Evolutionary conservation across 1,140 invertebrate genomes (phyloP), one percentile per base, ranked within the genome.

Genomic region (Tetramorium simillimum): DNA sequence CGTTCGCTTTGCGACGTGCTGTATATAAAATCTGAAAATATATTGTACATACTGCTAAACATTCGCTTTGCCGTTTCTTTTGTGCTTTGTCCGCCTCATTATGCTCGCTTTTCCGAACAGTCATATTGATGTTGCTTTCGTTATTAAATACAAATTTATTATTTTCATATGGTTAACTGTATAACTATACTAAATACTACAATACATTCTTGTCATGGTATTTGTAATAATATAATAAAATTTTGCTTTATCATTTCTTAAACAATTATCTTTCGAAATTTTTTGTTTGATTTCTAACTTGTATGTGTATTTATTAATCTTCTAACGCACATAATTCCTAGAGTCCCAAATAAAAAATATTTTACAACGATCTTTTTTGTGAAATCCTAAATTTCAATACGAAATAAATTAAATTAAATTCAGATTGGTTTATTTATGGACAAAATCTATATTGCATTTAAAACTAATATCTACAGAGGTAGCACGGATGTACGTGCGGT

Each of bases 261-360:
- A 28, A 28, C 24, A 28, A 28, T 0, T 28, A 0, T 28, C 24
- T 28, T 28, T 28, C 24, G 24, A 28, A 28, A 28, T 28, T 28
- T 28, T 58, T 12, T 33, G 24, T 75, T 75, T n/a, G 0, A 37
- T 58, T 40, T 58, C 37, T 18, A n/a, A 18, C 24, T 14, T 49
- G 67, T 46, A 10, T 49, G 37, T 69, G 10, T 28, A 70, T 70
- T 51, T 65, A 18, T 65, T 70, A 70, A 67, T 67, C n/a, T 69
- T 6, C 21, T 43, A 14, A 69, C 12, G 21, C 10, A 49, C 21
- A 70, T 69, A 2, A 69, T 70, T 49, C 21, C 14, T 24, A 24
- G 43, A 67, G 18, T 67, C 43, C 10, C 16, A 21, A 40, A 67
- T 67, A 65, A 65, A 40, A 37, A 16, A 7, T 33, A 65, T 65